Base-by-base conservation (phyloP, 2,113 vertebrate genomes). In the Alaudala cheleensis region DNA sequence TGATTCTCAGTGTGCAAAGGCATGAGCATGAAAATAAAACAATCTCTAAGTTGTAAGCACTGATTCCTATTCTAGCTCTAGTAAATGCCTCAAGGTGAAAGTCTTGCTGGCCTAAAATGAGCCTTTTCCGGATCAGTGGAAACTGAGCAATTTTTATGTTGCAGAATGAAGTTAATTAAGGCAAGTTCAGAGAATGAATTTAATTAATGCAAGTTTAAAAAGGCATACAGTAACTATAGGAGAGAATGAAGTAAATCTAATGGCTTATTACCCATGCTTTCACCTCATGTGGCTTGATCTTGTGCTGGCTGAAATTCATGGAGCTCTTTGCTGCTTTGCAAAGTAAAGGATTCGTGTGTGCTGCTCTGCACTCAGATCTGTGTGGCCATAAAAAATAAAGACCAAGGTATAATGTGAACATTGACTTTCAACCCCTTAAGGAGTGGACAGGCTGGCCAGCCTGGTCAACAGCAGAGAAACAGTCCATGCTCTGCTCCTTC, bases 131-230 rank as follows among this genome's bases (percentile, higher is more conserved):
- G 65, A 94, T 93, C 73, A 95, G 70, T 90, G 89, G 65, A 78
- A 93, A 79, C 2, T 0, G 26, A 71, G 47, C 0, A 2, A 67
- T 95, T 84, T 77, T 86, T 64, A 57, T 91, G 81, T 79, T 76
- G 70, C 61, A 77, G 88, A 77, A 88, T 65, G 14, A 85, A 90
- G 69, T 93, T 94, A 94, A 96, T 96, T 87, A 94, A 90, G 82
- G 23, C 16, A 56, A 87, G 39, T 85, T 90, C 85, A 62, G 92
- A 86, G 77, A 89, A 92, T 70, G 67, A 70, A 78, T 88, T 86
- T 91, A 92, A 95, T 88, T 83, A 95, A 70, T 19, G 44, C 51
- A 77, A 72, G 81, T 81, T 90, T 76, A 89, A 89, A 93, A 80
- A 81, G 53, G 70, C 83, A 42, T 91, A 18, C 90, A 92, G 47